A percentile compares a stretch with the other conserved stretches of the same genome.
phyloP scores from a whole-genome alignment of 1,140 invertebrate genomes.

The Aphaenogaster rudis region DNA sequence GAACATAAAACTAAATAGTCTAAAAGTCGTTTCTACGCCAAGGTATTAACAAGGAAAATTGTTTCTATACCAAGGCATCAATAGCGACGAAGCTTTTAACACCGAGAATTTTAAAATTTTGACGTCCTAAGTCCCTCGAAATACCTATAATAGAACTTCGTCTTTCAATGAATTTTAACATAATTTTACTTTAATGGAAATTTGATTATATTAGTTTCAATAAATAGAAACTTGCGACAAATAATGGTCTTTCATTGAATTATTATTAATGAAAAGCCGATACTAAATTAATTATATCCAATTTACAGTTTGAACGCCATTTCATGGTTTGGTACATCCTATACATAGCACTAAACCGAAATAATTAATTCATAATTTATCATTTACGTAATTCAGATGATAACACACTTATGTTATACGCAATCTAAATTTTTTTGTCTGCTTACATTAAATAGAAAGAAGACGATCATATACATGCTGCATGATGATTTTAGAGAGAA shows the following conservation, averaged over 20 bases:
- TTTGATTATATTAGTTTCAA: conserved; percentile 7
- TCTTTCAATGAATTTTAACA: conserved; percentile 8
- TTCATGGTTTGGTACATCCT: not conserved
- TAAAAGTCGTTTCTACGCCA: not conserved
- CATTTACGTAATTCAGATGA: conserved; percentile 3
- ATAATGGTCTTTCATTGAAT: conserved; percentile 1
- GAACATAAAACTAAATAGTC: not conserved
- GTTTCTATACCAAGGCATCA: not conserved
- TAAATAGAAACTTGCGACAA: not conserved
- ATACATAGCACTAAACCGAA: not conserved
- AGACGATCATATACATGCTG: not conserved
- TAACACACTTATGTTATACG: not conserved
- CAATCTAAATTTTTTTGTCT: not conserved
- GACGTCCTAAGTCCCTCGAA: not conserved
- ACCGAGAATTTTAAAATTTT: conserved; percentile 10
- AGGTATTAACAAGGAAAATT: not conserved
- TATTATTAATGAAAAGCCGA: not conserved
- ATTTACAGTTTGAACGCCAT: conserved; percentile 7
- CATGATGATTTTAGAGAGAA: not conserved
- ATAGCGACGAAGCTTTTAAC: not conserved
- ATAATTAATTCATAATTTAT: conserved; percentile 35
- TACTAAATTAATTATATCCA: conserved; percentile 25
- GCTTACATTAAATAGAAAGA: not conserved
- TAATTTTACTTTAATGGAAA: not conserved
- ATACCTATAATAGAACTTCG: not conserved